Evolutionary conservation across 2,797 vertebrate species (phyloP).

Genomic region (Chelon auratus): DNA sequence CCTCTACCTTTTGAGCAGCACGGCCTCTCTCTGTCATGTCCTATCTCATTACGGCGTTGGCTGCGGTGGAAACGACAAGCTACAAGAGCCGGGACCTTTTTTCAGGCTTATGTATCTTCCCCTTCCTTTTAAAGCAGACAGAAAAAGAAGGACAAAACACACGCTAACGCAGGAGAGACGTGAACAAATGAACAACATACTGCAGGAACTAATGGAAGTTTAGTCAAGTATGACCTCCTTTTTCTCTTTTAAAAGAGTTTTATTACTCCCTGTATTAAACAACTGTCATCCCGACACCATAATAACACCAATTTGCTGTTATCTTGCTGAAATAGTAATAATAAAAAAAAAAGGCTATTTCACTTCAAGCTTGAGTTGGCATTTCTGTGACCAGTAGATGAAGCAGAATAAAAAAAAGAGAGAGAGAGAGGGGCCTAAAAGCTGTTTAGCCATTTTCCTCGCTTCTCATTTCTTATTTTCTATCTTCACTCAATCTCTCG

Average conservation of each 20-base stretch:
- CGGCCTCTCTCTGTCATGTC: conserved; percentile 63
- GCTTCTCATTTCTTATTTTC: conserved; percentile 47
- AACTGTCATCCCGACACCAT: conserved; percentile 14
- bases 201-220: neutral
- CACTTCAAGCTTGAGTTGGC: conserved; percentile 25
- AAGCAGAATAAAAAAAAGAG: conserved; percentile 1
- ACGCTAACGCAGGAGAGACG: neutral
- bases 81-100: conserved; percentile 48
- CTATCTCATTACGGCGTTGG: conserved; percentile 42
- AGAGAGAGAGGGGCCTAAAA: conserved; percentile 3
- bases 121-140: neutral
- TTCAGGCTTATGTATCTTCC: neutral
- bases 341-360: conserved; percentile 3
- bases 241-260: conserved; percentile 2
- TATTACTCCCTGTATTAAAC: conserved; percentile 23
- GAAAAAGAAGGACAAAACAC: neutral
- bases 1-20: conserved; percentile 47
- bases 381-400: conserved; percentile 28
- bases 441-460: conserved; percentile 29
- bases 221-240: neutral
- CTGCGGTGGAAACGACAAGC: conserved; percentile 48
- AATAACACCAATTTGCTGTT: conserved; percentile 6
- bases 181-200: neutral
- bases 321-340: neutral
- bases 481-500: conserved; percentile 27